Conservation (phyloP, 2,797 vertebrate species). For the Cyclura pinguis region DNA sequence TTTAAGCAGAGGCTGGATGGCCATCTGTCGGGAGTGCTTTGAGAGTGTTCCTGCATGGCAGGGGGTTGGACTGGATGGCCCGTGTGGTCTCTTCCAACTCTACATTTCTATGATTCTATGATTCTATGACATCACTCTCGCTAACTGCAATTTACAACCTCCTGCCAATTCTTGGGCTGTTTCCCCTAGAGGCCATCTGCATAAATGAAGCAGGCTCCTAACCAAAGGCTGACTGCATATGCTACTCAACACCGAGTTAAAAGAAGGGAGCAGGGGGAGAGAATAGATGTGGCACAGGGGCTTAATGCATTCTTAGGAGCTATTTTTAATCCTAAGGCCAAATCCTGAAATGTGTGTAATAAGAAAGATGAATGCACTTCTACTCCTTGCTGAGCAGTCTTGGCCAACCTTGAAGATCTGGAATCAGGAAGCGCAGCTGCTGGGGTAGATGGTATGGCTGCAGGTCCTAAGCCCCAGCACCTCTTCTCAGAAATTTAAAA, state of each 20-base stretch:
- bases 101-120: no score
- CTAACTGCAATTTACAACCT: neutral
- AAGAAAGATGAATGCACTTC: neutral
- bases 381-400: neutral
- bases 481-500: neutral
- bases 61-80: no score
- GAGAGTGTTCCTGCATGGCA: no score
- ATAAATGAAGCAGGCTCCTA: neutral
- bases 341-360: neutral
- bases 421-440: neutral
- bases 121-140: no score
- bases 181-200: neutral
- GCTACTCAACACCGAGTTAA: neutral
- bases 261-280: neutral
- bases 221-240: neutral
- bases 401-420: no score
- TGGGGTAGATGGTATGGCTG: neutral
- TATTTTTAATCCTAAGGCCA: neutral
- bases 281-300: neutral
- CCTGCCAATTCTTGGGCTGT: neutral
- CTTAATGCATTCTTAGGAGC: neutral
- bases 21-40: no score
- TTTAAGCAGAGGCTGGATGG: no score
- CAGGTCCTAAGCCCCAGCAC: no score
- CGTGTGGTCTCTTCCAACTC: no score